phyloP scores from a whole-genome alignment of 2,888 invertebrate genomes.

The Dolichopus griseipennis region DNA sequence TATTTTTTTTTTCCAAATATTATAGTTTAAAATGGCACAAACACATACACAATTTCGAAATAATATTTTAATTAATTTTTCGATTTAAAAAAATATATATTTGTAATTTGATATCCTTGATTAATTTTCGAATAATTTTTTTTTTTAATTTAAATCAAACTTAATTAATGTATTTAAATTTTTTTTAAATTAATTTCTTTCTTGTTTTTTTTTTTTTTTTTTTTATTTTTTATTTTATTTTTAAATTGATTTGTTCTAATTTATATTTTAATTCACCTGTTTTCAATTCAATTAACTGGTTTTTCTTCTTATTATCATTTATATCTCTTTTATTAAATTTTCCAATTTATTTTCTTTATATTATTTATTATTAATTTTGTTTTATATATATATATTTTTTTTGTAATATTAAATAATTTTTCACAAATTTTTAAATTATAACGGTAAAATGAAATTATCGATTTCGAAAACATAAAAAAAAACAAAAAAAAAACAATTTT shows the following conservation, averaged over 20 bases:
- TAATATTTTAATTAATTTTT: neutral
- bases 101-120: neutral
- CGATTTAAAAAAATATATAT: neutral
- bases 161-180: too few relatives aligned
- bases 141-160: too few relatives aligned
- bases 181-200: neutral
- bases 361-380: neutral
- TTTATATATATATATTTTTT: neutral
- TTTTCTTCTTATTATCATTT: neutral
- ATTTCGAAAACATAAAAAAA: too few relatives aligned
- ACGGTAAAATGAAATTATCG: too few relatives aligned
- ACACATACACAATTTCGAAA: neutral
- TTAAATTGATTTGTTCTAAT: constrained; percentile 2
- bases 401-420: too few relatives aligned
- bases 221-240: neutral
- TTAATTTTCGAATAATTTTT: neutral
- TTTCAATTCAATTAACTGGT: constrained; percentile 3
- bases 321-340: neutral
- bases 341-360: neutral
- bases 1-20: neutral
- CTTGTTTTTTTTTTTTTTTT: neutral
- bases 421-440: too few relatives aligned
- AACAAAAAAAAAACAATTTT: too few relatives aligned
- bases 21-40: neutral
- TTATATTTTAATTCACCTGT: neutral